These are phyloP conservation scores for Spialia ferax DNA, from an alignment of 2,888 invertebrate species.

Conservation along the genomic window DNA sequence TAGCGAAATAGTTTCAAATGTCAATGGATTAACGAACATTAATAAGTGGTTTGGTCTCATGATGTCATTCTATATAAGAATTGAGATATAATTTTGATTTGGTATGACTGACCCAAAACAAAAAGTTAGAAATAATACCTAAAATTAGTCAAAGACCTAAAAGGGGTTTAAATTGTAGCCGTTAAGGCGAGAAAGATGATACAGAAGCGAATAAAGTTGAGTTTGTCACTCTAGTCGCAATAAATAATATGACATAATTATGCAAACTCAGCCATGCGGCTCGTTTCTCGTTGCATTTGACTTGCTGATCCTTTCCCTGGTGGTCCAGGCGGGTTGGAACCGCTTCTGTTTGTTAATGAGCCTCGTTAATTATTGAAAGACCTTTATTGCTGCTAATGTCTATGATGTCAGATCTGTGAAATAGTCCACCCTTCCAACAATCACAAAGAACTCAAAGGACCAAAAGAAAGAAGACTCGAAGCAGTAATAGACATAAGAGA, in stretches of 20 bases:
- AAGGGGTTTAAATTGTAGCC: no score
- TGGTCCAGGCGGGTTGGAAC: conserved; percentile 63
- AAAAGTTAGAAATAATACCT: no score
- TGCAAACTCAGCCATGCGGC: conserved; percentile 30
- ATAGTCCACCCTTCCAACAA: not conserved
- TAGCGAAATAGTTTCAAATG: conserved; percentile 37
- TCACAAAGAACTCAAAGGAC: not conserved
- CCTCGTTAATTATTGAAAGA: conserved; percentile 32
- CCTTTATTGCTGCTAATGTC: conserved; percentile 13
- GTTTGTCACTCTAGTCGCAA: not conserved
- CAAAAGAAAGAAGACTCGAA: no score
- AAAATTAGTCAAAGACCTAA: no score
- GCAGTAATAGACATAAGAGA: no score
- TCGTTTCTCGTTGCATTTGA: conserved; percentile 58
- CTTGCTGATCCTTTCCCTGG: conserved; percentile 77
- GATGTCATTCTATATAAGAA: no score
- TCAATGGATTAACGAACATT: conserved; percentile 5
- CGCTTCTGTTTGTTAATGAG: conserved; percentile 67
- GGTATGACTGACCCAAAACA: no score
- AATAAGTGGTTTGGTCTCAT: not conserved
- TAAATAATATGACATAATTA: conserved; percentile 29
- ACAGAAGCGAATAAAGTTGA: conserved; percentile 7
- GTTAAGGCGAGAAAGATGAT: not conserved
- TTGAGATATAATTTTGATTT: no score
- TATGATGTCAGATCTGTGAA: not conserved